A percentile compares a stretch with the other conserved stretches of the same genome.
phyloP scores from a whole-genome alignment of 2,888 invertebrate species.

The Coenonympha arcania region DNA sequence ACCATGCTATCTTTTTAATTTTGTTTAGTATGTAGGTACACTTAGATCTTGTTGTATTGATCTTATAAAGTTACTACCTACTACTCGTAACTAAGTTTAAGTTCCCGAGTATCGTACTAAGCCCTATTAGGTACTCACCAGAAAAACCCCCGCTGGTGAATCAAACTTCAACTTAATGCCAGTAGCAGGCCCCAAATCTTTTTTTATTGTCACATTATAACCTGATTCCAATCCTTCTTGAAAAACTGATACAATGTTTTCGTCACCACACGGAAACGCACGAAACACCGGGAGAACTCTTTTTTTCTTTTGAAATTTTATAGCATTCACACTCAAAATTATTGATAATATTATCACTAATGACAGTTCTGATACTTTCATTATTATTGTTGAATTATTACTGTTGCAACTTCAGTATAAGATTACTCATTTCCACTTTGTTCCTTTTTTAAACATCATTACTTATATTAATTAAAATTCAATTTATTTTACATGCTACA shows the following conservation, averaged over 20 bases:
- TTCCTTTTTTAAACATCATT: not conserved
- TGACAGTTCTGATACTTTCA: not conserved
- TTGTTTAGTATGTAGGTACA: too few species aligned
- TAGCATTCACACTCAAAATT: conserved; percentile 9
- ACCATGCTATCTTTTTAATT: too few species aligned
- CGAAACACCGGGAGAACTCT: not conserved
- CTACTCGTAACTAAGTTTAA: too few species aligned
- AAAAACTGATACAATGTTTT: conserved; percentile 9
- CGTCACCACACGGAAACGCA: conserved; percentile 9
- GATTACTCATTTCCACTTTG: not conserved
- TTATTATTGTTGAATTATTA: not conserved
- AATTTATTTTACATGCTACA: too few species aligned
- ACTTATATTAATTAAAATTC: too few species aligned
- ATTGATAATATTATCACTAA: conserved; percentile 6
- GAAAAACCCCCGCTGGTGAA: conserved; percentile 13
- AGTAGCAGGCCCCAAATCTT: conserved; percentile 6
- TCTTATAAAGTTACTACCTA: too few species aligned
- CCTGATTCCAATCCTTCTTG: conserved; percentile 7
- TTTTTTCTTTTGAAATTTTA: conserved; percentile 17
- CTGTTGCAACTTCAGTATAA: not conserved
- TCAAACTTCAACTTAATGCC: conserved; percentile 14
- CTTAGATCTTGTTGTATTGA: too few species aligned
- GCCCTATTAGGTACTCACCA: conserved; percentile 11
- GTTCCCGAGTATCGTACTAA: not conserved
- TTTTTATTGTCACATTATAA: conserved; percentile 19